phyloP scores from a whole-genome alignment of 2,797 vertebrate genomes.

The Xiphorhynchus erythropygius region DNA sequence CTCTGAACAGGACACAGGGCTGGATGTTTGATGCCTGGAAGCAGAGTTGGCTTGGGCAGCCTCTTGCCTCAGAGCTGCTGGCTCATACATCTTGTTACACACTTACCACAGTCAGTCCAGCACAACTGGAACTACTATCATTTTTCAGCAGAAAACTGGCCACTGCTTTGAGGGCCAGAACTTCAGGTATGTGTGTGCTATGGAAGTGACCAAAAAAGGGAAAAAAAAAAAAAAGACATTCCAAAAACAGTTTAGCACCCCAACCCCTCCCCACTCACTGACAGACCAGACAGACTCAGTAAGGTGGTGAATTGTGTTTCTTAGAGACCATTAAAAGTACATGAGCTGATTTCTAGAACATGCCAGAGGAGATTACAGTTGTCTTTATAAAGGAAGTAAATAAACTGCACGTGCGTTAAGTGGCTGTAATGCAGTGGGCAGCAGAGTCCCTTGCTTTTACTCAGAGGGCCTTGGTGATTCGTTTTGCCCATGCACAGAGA shows the following conservation, averaged over 20 bases:
- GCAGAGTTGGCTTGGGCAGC: neutral
- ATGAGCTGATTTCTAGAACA: slow-evolving; percentile 49
- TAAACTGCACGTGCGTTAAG: slow-evolving; percentile 11
- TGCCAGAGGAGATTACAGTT: slow-evolving; percentile 42
- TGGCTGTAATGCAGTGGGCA: slow-evolving; percentile 16
- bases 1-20: neutral
- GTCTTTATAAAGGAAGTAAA: slow-evolving; percentile 34
- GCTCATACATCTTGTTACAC: neutral
- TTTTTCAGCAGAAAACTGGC: neutral
- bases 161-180: neutral
- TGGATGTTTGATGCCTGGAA: neutral
- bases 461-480: neutral
- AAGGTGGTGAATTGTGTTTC: slow-evolving; percentile 45
- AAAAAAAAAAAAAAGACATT: neutral
- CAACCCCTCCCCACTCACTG: neutral
- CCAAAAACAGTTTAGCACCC: neutral
- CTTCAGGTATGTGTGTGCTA: neutral
- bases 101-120: neutral
- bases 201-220: neutral
- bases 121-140: neutral
- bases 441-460: slow-evolving; percentile 28
- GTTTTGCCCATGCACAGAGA: slow-evolving; percentile 45
- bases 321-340: slow-evolving; percentile 46
- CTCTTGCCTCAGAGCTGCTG: neutral
- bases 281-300: slow-evolving; percentile 51